A percentile compares a stretch with the other conserved stretches of the same genome.
phyloP scores from a whole-genome alignment of 1,140 invertebrate genomes.

The Cydia strobilella region DNA sequence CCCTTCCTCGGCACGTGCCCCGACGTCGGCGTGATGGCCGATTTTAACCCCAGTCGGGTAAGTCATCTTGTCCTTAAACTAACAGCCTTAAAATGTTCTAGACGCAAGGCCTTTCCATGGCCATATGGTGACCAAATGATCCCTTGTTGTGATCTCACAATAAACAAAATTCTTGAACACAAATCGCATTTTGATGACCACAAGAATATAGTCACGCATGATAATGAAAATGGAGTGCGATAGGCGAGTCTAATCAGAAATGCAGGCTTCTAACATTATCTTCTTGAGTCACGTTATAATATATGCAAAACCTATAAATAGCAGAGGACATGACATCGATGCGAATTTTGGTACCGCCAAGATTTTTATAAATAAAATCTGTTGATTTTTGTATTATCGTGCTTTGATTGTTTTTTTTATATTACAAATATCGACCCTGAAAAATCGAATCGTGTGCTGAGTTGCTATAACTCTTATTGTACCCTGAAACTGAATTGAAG shows the following conservation, averaged over 20 bases:
- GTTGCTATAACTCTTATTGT: no score
- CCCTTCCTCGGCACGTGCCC: slow-evolving; percentile 85
- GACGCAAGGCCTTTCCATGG: no score
- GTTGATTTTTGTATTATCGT: no score
- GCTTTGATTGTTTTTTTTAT: no score
- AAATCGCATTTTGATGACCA: slow-evolving; percentile 11
- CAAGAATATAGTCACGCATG: background rate
- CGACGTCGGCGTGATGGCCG: slow-evolving; percentile 80
- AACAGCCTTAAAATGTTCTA: no score
- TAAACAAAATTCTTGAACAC: background rate
- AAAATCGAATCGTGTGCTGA: no score
- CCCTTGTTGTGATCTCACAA: background rate
- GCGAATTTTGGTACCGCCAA: background rate
- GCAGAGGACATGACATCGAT: background rate
- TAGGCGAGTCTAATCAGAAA: slow-evolving; percentile 7
- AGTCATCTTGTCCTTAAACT: slow-evolving; percentile 17
- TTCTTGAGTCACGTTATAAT: background rate
- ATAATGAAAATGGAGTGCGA: background rate
- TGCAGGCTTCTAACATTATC: background rate
- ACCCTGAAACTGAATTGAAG: no score
- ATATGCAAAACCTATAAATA: background rate
- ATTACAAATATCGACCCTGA: no score
- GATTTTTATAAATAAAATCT: no score
- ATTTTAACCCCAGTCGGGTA: slow-evolving; percentile 80
- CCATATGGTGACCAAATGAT: background rate